These are phyloP conservation scores for Cryptocheilus praepositus DNA, from an alignment of 2,888 invertebrate species.

Conservation along the genomic window DNA sequence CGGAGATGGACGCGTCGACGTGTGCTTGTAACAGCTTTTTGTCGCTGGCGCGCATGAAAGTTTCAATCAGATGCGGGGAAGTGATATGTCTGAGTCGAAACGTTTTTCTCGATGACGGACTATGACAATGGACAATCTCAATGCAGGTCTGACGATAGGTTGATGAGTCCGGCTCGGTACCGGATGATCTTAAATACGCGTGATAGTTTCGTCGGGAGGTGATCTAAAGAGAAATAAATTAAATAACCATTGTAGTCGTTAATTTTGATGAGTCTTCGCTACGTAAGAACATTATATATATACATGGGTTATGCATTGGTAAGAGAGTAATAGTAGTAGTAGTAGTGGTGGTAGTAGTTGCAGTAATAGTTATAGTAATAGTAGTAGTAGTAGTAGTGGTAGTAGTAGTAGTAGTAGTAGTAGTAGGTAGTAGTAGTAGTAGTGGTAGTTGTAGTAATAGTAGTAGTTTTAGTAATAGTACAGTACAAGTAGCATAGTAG, in stretches of 20 bases:
- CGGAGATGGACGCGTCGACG: slow-evolving; percentile 6
- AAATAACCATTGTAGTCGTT: slow-evolving; percentile 58
- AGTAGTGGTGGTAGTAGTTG: no score
- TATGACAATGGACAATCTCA: slow-evolving; percentile 5
- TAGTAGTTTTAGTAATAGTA: slow-evolving; percentile 57
- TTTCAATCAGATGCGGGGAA: not conserved
- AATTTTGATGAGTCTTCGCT: slow-evolving; percentile 63
- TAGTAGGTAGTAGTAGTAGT: no score
- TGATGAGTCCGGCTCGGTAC: slow-evolving; percentile 54
- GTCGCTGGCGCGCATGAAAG: not conserved
- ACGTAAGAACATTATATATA: slow-evolving; percentile 65
- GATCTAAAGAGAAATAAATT: slow-evolving; percentile 55
- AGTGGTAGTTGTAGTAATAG: no score
- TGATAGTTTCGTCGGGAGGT: slow-evolving; percentile 17
- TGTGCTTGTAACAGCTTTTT: not conserved
- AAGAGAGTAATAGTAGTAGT: slow-evolving; percentile 43
- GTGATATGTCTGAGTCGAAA: slow-evolving; percentile 1
- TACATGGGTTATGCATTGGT: slow-evolving; percentile 68
- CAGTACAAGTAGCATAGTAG: slow-evolving; percentile 66
- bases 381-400: no score
- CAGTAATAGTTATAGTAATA: no score
- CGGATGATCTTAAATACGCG: slow-evolving; percentile 38
- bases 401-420: no score
- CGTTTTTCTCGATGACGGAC: not conserved
- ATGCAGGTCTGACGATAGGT: slow-evolving; percentile 36